These are phyloP conservation scores for Eupithecia tripunctaria DNA, from an alignment of 2,888 invertebrate species.

Conservation along the genomic window DNA sequence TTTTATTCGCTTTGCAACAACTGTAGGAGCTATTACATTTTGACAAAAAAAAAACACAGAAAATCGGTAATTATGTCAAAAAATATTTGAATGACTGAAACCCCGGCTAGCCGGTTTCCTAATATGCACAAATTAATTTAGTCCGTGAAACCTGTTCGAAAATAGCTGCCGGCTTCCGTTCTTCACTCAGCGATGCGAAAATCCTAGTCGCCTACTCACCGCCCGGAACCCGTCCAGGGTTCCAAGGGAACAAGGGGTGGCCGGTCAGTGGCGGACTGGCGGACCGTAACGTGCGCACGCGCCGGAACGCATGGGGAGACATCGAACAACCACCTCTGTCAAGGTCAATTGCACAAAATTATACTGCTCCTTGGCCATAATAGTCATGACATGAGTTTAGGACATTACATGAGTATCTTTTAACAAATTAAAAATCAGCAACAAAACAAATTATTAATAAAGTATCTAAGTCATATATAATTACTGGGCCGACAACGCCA, in stretches of 20 bases:
- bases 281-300: slow-evolving; percentile 63
- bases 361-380: background rate
- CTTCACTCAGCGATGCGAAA: slow-evolving; percentile 52
- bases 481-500: slow-evolving; percentile 45
- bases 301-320: slow-evolving; percentile 62
- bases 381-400: background rate
- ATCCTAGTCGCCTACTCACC: slow-evolving; percentile 48
- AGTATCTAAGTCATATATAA: background rate
- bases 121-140: slow-evolving; percentile 1
- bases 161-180: slow-evolving; percentile 33
- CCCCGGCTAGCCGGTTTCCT: background rate
- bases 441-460: background rate
- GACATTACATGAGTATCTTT: background rate
- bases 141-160: slow-evolving; percentile 15
- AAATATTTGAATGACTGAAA: background rate
- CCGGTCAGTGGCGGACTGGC: slow-evolving; percentile 63
- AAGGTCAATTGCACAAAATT: slow-evolving; percentile 46
- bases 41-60: background rate
- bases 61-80: too few species aligned
- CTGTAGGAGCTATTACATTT: background rate
- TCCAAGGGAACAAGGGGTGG: slow-evolving; percentile 39
- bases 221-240: slow-evolving; percentile 43
- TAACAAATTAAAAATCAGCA: background rate
- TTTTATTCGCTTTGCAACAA: background rate
- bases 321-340: slow-evolving; percentile 51